Percentiles rank a stretch among this genome's conserved stretches.
Evolutionary conservation across 2,113 vertebrate genomes (phyloP).

Genomic region (Petroica traversi): DNA sequence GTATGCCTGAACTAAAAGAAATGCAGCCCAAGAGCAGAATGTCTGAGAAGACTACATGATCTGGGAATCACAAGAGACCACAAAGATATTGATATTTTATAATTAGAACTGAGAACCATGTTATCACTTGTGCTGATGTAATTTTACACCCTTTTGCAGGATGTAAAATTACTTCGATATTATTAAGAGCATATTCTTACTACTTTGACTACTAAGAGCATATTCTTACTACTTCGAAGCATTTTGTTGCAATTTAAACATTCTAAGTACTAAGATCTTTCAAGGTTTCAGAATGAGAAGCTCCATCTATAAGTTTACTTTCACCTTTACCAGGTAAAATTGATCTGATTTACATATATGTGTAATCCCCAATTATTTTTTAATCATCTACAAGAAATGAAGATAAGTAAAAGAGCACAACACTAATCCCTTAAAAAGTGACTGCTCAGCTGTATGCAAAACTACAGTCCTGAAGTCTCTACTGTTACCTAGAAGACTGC

Average conservation of each 20-base stretch:
- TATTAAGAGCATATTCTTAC: background rate
- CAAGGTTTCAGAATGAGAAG: background rate
- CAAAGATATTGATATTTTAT: background rate
- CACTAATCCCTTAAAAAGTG: background rate
- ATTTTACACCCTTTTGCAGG: background rate
- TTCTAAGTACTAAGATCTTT: background rate
- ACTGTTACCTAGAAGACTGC: accelerated
- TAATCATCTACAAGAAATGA: background rate
- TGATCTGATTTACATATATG: accelerated
- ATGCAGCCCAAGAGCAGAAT: background rate
- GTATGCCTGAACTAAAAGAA: background rate
- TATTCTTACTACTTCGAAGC: background rate
- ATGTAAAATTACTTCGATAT: background rate
- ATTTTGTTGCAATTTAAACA: no score
- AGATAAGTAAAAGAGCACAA: background rate
- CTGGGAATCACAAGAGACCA: background rate
- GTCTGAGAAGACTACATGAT: background rate
- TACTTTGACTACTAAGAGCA: background rate
- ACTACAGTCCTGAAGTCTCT: background rate
- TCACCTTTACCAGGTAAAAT: background rate
- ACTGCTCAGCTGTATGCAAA: background rate
- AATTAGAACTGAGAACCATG: background rate
- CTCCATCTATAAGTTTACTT: background rate
- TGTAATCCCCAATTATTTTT: background rate
- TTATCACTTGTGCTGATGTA: background rate